A percentile compares a stretch with the other conserved stretches of the same genome.
These are phyloP conservation scores for Plumapathes pennacea DNA, from an alignment of 92 coral and sea anemone genomes.

Conservation along the genomic window DNA sequence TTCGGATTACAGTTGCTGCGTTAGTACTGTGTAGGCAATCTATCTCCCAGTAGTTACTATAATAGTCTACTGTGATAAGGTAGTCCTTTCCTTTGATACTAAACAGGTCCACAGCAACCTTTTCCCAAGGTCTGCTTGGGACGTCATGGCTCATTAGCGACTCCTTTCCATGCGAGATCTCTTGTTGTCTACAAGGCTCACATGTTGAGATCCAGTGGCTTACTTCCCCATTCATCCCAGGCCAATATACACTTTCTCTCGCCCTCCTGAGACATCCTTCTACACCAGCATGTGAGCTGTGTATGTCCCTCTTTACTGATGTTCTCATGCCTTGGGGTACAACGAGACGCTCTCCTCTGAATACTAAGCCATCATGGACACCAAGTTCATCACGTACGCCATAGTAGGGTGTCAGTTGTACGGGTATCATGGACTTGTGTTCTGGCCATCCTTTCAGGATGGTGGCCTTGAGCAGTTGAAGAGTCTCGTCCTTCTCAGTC, in stretches of 20 bases:
- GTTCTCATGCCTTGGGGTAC: slow-evolving; percentile 8
- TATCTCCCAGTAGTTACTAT: slow-evolving; percentile 7
- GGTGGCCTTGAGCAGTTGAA: slow-evolving; percentile 2
- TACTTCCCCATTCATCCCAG: slow-evolving; percentile 12
- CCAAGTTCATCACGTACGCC: slow-evolving; percentile 5
- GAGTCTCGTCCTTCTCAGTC: slow-evolving; percentile 2
- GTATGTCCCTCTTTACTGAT: slow-evolving; percentile 3
- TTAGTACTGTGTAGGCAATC: slow-evolving; percentile 4
- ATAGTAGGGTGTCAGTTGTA: background rate
- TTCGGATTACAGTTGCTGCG: too few relatives aligned
- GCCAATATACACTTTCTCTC: slow-evolving; percentile 9
- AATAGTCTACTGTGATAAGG: background rate
- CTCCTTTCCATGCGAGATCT: slow-evolving; percentile 6
- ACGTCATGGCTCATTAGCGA: slow-evolving; percentile 3
- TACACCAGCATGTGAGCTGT: slow-evolving; percentile 5
- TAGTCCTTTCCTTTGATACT: slow-evolving; percentile 3
- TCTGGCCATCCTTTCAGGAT: slow-evolving; percentile 36
- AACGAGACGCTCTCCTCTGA: slow-evolving; percentile 3
- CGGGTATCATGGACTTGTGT: background rate
- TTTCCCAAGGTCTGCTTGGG: background rate
- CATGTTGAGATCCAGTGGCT: background rate
- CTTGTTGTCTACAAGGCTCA: background rate
- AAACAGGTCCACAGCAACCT: slow-evolving; percentile 2
- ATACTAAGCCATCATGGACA: slow-evolving; percentile 7
- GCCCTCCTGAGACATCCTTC: background rate